Evolutionary conservation across 1,140 invertebrate species (phyloP).

Genomic region (Pygmarrhopalites habei): DNA sequence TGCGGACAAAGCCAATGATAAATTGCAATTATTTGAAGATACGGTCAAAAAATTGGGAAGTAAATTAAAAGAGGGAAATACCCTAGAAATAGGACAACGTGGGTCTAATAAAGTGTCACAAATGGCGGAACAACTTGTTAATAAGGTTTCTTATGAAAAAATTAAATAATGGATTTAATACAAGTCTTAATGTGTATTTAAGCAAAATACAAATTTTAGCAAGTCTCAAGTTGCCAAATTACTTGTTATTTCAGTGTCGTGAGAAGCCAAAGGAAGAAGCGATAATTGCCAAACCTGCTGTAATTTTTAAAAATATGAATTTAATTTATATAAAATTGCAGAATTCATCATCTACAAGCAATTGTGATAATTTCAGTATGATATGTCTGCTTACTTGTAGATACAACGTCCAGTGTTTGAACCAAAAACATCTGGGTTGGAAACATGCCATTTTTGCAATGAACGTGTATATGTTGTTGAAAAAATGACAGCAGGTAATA

Average conservation of each 20-base stretch:
- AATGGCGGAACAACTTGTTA: constrained; percentile 69
- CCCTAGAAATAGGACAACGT: constrained; percentile 55
- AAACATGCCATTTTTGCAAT: constrained; percentile 77
- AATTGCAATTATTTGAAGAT: constrained; percentile 56
- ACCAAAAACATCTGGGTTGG: constrained; percentile 59
- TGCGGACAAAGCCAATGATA: constrained; percentile 15
- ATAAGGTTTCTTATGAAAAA: too few relatives aligned
- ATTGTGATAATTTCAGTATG: too few relatives aligned
- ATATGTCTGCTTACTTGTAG: too few relatives aligned
- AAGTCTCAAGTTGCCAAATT: too few relatives aligned
- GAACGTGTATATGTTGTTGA: constrained; percentile 85
- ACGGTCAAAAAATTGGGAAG: constrained; percentile 69
- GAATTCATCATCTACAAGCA: too few relatives aligned
- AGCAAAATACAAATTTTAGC: too few relatives aligned
- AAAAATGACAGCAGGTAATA: constrained; percentile 69
- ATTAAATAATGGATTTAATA: too few relatives aligned
- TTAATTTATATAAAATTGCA: too few relatives aligned
- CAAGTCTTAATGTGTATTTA: too few relatives aligned
- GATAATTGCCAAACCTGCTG: constrained; percentile 7
- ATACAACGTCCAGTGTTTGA: constrained; percentile 54
- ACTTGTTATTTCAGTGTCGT: too few relatives aligned
- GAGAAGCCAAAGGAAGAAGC: constrained; percentile 41
- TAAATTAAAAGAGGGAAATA: constrained; percentile 69
- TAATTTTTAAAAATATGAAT: too few relatives aligned
- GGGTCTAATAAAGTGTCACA: constrained; percentile 79